A percentile compares a stretch with the other conserved stretches of the same genome.
These are phyloP conservation scores for Zoanthus gigantus DNA, from an alignment of 92 coral and sea anemone genomes.

Conservation along the genomic window DNA sequence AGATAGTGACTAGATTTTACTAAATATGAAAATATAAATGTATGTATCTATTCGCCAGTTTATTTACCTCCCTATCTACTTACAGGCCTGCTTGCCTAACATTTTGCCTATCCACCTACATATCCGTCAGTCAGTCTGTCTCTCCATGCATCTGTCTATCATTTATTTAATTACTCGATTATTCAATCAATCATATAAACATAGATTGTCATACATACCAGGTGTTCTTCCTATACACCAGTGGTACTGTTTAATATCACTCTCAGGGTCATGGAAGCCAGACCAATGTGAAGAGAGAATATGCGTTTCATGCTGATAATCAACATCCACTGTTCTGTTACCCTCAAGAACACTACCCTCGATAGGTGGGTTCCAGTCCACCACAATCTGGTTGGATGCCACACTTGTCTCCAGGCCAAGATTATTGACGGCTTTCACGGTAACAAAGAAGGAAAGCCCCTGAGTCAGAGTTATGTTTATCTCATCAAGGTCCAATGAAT, in stretches of 20 bases:
- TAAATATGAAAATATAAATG: too few relatives aligned
- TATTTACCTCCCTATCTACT: too few relatives aligned
- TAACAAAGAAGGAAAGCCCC: slow-evolving; percentile 71
- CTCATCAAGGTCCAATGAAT: slow-evolving; percentile 77
- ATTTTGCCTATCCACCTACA: too few relatives aligned
- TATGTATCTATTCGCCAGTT: background rate
- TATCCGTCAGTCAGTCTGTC: background rate
- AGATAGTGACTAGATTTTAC: too few relatives aligned
- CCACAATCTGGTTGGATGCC: slow-evolving; percentile 80
- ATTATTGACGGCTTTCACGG: slow-evolving; percentile 77
- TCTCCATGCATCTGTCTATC: background rate
- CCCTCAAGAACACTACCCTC: slow-evolving; percentile 80
- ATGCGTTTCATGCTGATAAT: slow-evolving; percentile 61
- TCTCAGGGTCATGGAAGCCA: slow-evolving; percentile 82
- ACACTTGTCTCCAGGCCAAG: slow-evolving; percentile 74
- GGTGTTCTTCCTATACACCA: slow-evolving; percentile 84
- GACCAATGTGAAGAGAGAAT: slow-evolving; percentile 76
- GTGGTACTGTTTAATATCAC: slow-evolving; percentile 76
- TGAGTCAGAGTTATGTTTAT: slow-evolving; percentile 71
- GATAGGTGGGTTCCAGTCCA: slow-evolving; percentile 86
- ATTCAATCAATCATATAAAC: background rate
- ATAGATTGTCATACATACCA: slow-evolving; percentile 53
- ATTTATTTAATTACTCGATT: background rate
- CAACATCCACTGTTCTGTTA: slow-evolving; percentile 75
- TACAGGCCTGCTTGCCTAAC: background rate